Base-by-base conservation (phyloP, 2,888 invertebrate genomes). In the Brenthis ino region DNA sequence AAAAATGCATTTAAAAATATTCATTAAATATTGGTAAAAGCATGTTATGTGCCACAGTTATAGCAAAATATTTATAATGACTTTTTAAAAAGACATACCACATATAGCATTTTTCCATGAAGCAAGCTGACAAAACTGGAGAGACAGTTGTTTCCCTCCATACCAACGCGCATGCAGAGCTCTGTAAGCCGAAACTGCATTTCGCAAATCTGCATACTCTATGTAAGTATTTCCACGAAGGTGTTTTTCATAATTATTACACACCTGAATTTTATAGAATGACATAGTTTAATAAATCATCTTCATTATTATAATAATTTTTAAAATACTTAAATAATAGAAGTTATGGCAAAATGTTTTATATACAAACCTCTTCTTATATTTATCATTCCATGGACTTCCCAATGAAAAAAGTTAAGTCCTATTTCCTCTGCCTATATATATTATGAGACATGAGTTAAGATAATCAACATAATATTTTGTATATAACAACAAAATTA, bases 51-150 rank as follows among this genome's bases (percentile, higher is more conserved):
- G 16, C 16, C 28, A 55, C 6, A 12, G 6, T 28, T 5, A 5
- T 14, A 28, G 11, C 13, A 13, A 6, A 28, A 14, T 56, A 5
- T 37, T 12, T 3, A 58, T 24, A 60, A 16, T 24, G 48, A 53
- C 14, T 37, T 55, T 14, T 57, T 24, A 12, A 54, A 12, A 65
- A 28, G 58, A 60, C 63, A 37, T 78, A 95, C 98, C 98, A 94
- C 99, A 99, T 81, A 98, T 95, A 47, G 98, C 98, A 77, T 95
- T 94, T 80, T 95, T 96, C 98, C 98, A 99, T 0, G 95, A 95
- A 14, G 91, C 89, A 47, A 98, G 94, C 58, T 93, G 93, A 69
- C 96, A 96, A 88, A 98, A 98, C 80, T 97, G 96, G 72, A 97
- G 95, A 68, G 95, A 95, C 0, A 99, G 88, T 79, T 96, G 97